Percentiles rank a stretch among this genome's conserved stretches.
These are phyloP conservation scores for Nomada fabriciana DNA, from an alignment of 2,888 invertebrate genomes.

Conservation along the genomic window DNA sequence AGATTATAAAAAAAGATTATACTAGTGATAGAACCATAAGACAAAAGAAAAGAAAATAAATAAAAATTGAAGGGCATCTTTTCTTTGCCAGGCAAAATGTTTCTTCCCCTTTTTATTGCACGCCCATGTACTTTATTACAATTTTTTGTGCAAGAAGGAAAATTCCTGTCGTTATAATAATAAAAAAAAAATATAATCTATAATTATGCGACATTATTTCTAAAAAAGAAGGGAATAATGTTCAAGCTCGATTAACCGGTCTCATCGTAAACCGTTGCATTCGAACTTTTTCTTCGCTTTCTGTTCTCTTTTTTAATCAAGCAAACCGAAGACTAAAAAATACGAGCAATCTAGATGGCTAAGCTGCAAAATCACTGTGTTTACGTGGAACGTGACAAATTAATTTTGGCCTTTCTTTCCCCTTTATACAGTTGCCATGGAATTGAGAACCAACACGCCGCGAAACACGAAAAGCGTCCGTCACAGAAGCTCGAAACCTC, in stretches of 20 bases:
- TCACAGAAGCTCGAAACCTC: slow-evolving; percentile 84
- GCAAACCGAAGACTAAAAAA: not conserved
- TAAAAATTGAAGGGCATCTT: too few species aligned
- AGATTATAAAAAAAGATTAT: too few species aligned
- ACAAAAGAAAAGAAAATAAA: too few species aligned
- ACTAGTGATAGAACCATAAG: too few species aligned
- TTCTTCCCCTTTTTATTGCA: not conserved
- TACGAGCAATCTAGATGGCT: not conserved
- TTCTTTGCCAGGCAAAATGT: not conserved
- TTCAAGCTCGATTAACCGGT: too few species aligned
- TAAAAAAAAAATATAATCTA: not conserved
- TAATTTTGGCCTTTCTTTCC: slow-evolving; percentile 60
- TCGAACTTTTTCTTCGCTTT: too few species aligned
- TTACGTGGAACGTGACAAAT: slow-evolving; percentile 33
- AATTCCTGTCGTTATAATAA: not conserved
- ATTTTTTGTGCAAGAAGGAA: not conserved
- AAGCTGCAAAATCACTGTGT: slow-evolving; percentile 4
- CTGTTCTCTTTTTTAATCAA: too few species aligned
- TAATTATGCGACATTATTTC: too few species aligned
- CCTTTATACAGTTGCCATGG: slow-evolving; percentile 81
- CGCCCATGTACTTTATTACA: not conserved
- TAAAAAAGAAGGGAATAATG: not conserved
- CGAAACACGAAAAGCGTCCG: slow-evolving; percentile 83
- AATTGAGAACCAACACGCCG: slow-evolving; percentile 82
- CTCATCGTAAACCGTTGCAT: too few species aligned